phyloP scores from a whole-genome alignment of 2,113 vertebrate species.

The Actenoides lindsayi region DNA sequence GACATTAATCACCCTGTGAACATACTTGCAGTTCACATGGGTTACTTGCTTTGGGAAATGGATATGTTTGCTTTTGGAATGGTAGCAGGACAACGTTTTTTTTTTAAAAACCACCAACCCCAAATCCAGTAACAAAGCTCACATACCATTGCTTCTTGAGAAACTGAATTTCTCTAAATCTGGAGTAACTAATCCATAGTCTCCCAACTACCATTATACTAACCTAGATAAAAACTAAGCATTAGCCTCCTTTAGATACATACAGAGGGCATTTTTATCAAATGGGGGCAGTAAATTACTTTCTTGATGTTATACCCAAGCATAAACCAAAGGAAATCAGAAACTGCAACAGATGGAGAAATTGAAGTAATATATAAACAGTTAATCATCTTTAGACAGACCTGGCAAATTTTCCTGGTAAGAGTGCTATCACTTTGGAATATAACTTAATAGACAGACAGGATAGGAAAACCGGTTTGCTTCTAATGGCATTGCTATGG shows the following conservation, averaged over 20 bases:
- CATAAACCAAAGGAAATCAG: neutral
- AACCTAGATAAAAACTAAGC: neutral
- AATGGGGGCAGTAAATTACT: neutral
- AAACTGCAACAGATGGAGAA: neutral
- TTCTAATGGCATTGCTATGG: constrained; percentile 24
- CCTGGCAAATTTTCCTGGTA: neutral
- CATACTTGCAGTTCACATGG: neutral
- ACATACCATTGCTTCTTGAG: neutral
- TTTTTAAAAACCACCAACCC: neutral
- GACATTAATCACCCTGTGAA: neutral
- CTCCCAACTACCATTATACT: neutral
- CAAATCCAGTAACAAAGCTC: neutral
- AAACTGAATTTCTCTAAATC: neutral
- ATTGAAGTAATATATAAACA: neutral
- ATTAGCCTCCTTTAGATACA: neutral
- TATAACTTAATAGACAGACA: constrained; percentile 49
- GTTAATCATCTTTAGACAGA: neutral
- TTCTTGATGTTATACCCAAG: neutral
- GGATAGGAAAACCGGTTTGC: neutral
- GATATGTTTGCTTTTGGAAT: neutral
- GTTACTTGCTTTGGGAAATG: neutral
- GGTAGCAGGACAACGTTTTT: neutral
- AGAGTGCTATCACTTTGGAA: constrained; percentile 17
- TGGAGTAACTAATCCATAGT: neutral
- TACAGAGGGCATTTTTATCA: neutral